Evolutionary conservation across 2,113 vertebrate genomes (phyloP), one percentile per base, ranked within the genome.

Genomic region (Dendropsophus ebraccatus): DNA sequence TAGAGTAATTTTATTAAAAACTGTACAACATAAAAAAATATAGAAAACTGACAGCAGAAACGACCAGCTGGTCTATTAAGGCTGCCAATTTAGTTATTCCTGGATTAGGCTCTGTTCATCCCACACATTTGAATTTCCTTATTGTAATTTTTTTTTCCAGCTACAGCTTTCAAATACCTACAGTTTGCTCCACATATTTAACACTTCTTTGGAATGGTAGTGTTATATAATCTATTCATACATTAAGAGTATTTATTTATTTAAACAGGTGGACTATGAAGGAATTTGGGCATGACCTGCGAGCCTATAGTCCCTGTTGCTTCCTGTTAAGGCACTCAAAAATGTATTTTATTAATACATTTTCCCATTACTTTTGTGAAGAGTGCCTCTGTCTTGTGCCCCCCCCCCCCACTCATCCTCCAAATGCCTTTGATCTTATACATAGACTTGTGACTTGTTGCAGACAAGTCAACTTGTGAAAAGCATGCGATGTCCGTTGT

Each of bases 51-150:
- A 52, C 14, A 52, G 9, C 74, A 30, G 74, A 75, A 75, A 76
- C 32, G 45, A 76, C 74, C 49, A 76, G 74, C 47, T 76, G 47
- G n/a, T 14, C n/a, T n/a, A 30, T 76, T 25, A n/a, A 10, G 47
- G n/a, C 74, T 76, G 74, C 74, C 49, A 50, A 76, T 76, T 76
- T 76, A 47, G 25, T 52, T 76, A 52, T 52, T 76, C 49, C 74
- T 54, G 41, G 45, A 75, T 49, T 75, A 16, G 2, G 5, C 41
- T 28, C 25, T 50, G 12, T 76, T 76, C 74, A 76, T 54, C 74
- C 74, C 74, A 76, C 74, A 76, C 50, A 52, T 76, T 8, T 32
- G 25, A n/a, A 45, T 73, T 45, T 73, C 37, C 37, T 41, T 74
- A 74, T 74, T 74, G 21, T 65, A 47, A 14, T 73, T 74, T 49